Conservation (phyloP, 2,888 invertebrate genomes). For the Drosophila testacea region DNA sequence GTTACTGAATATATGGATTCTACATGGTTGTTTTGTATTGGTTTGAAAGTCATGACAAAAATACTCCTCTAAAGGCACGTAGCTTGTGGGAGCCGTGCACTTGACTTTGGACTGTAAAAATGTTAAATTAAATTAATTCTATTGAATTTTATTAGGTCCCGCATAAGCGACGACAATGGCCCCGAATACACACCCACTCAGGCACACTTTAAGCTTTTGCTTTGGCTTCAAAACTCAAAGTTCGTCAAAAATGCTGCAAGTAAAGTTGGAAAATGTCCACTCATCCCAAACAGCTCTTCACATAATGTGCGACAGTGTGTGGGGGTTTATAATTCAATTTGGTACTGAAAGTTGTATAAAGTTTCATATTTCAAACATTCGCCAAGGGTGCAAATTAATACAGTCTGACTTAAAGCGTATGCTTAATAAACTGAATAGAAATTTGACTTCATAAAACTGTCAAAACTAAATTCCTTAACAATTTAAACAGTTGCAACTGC, state of each 20-base stretch:
- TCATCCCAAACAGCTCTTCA: not conserved
- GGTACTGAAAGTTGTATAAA: slow-evolving; percentile 54
- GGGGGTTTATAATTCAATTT: slow-evolving; percentile 68
- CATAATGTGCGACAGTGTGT: slow-evolving; percentile 16
- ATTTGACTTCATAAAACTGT: slow-evolving; percentile 35
- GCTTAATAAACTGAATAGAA: slow-evolving; percentile 32
- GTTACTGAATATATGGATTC: not conserved
- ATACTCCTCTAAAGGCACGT: slow-evolving; percentile 54
- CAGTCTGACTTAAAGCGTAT: slow-evolving; percentile 40
- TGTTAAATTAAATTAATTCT: slow-evolving; percentile 75
- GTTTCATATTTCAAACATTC: slow-evolving; percentile 57
- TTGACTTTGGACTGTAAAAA: slow-evolving; percentile 66
- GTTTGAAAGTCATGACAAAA: slow-evolving; percentile 41
- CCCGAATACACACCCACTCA: slow-evolving; percentile 23
- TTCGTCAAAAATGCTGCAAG: slow-evolving; percentile 37
- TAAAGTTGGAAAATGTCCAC: slow-evolving; percentile 38
- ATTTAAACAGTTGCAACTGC: slow-evolving; percentile 1
- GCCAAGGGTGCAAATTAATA: slow-evolving; percentile 66
- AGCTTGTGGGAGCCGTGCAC: slow-evolving; percentile 51
- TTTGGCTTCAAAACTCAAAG: slow-evolving; percentile 20
- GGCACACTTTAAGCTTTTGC: slow-evolving; percentile 36
- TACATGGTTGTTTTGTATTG: slow-evolving; percentile 18
- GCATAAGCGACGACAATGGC: slow-evolving; percentile 53
- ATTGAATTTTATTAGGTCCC: slow-evolving; percentile 73
- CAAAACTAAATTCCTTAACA: not conserved